Evolutionary conservation across 2,797 vertebrate genomes (phyloP).

Genomic region (Aselliscus stoliczkanus): DNA sequence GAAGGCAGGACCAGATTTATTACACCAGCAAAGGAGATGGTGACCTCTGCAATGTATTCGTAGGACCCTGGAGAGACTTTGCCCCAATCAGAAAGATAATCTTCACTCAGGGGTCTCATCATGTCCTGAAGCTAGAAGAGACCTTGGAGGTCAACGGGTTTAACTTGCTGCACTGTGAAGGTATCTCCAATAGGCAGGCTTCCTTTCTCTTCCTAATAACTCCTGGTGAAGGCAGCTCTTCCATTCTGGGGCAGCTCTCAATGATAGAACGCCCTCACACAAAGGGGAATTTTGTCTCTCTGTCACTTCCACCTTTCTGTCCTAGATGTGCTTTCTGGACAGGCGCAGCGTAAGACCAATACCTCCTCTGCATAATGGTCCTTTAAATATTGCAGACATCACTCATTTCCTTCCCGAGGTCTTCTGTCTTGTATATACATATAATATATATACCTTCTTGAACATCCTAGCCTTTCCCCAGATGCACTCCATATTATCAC

Average conservation of each 20-base stretch:
- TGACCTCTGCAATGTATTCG: not conserved
- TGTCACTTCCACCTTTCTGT: not conserved
- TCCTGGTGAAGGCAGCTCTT: not conserved
- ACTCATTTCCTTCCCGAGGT: not conserved
- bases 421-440: not conserved
- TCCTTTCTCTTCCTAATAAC: not conserved
- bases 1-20: constrained; percentile 37
- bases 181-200: not conserved
- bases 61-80: constrained; percentile 30
- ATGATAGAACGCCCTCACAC: not conserved
- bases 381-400: not conserved
- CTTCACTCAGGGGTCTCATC: not conserved
- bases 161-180: not conserved
- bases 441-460: too few relatives aligned
- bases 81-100: constrained; percentile 33
- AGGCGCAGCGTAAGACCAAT: not conserved
- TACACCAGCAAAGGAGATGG: not conserved
- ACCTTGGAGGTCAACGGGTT: not conserved
- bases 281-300: not conserved
- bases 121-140: not conserved
- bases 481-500: accelerated
- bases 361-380: not conserved
- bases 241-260: not conserved
- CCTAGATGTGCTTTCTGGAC: not conserved
- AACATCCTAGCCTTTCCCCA: not conserved